phyloP scores from a whole-genome alignment of 2,888 invertebrate genomes.

The Morpho achilles region DNA sequence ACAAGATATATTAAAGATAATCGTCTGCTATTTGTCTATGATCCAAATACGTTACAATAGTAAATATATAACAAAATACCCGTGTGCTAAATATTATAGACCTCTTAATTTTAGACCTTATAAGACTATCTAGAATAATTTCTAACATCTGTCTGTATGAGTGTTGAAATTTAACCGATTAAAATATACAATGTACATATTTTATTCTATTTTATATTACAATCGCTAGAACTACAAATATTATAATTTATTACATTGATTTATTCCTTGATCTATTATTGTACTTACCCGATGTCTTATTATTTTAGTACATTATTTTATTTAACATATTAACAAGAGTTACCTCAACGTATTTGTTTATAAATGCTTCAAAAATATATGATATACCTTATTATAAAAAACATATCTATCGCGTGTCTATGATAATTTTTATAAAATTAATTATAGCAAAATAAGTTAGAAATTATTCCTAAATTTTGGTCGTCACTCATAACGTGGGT shows the following conservation, averaged over 20 bases:
- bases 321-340: conserved; percentile 41
- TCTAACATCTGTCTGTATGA: conserved; percentile 34
- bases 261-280: conserved; percentile 48
- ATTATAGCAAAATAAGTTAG: conserved; percentile 1
- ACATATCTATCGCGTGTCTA: conserved; percentile 9
- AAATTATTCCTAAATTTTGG: conserved; percentile 6
- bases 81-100: conserved; percentile 27
- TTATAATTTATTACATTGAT: conserved; percentile 43
- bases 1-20: conserved; percentile 9
- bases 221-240: conserved; percentile 26
- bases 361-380: conserved; percentile 61
- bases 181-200: conserved; percentile 51
- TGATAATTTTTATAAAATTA: neutral
- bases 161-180: conserved; percentile 11
- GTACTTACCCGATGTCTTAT: conserved; percentile 54
- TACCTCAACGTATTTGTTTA: conserved; percentile 57
- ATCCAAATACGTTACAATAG: conserved; percentile 24
- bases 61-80: conserved; percentile 10
- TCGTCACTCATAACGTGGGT: neutral
- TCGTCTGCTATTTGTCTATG: conserved; percentile 38
- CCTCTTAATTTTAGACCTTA: conserved; percentile 27
- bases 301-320: conserved; percentile 60
- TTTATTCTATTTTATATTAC: conserved; percentile 61
- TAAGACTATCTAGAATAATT: conserved; percentile 33
- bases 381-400: conserved; percentile 21